A percentile compares a stretch with the other conserved stretches of the same genome.
Evolutionary conservation across 2,888 invertebrate species (phyloP).

Genomic region (Cabera pusaria): DNA sequence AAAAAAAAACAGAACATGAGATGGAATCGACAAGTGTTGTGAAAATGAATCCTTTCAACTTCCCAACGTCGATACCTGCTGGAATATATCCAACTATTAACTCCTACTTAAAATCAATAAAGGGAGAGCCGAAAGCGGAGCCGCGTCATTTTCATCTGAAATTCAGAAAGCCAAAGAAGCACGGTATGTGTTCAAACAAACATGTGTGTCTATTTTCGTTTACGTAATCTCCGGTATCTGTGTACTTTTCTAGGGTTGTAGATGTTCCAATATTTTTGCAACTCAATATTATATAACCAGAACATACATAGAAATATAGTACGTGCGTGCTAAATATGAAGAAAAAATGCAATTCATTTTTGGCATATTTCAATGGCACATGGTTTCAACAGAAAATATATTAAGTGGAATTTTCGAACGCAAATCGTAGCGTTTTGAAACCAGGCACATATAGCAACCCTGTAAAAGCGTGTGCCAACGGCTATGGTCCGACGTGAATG

Average conservation of each 20-base stretch:
- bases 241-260: conserved; percentile 39
- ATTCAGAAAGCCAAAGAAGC: conserved; percentile 50
- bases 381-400: conserved; percentile 17
- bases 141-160: conserved; percentile 35
- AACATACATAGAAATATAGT: too few species aligned
- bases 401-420: conserved; percentile 20
- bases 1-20: too few species aligned
- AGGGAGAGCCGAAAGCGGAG: conserved; percentile 1
- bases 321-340: too few species aligned
- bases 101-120: conserved; percentile 1
- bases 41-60: too few species aligned
- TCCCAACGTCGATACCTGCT: not conserved
- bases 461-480: conserved; percentile 39
- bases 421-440: conserved; percentile 24
- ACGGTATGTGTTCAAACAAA: conserved; percentile 49
- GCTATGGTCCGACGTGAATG: conserved; percentile 53
- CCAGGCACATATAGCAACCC: conserved; percentile 18
- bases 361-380: too few species aligned
- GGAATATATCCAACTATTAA: conserved; percentile 1
- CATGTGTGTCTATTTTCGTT: conserved; percentile 58
- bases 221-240: conserved; percentile 58
- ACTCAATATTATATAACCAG: too few species aligned
- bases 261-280: conserved; percentile 28
- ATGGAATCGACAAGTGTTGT: too few species aligned
- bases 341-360: too few species aligned